phyloP scores from a whole-genome alignment of 2,797 vertebrate genomes.

The Dromococcyx pavoninus region DNA sequence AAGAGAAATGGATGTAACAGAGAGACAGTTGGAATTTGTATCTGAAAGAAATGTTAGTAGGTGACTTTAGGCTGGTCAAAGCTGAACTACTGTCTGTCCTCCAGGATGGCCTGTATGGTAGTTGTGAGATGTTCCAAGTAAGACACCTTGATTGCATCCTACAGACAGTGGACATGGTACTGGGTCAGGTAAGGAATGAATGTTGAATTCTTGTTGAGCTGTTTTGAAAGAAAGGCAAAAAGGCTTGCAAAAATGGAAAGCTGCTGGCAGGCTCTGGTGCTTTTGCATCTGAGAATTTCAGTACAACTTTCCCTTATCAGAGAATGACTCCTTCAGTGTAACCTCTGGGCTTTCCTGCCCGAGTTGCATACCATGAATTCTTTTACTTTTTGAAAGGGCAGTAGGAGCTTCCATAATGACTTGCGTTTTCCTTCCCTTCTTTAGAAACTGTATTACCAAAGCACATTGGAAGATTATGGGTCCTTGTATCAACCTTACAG shows the following conservation, averaged over 20 bases:
- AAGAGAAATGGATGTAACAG: not conserved
- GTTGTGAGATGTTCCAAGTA: not conserved
- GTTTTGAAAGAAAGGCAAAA: not conserved
- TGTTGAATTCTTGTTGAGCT: not conserved
- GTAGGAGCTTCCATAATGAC: not conserved
- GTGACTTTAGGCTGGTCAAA: not conserved
- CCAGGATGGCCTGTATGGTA: not conserved
- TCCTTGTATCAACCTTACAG: not conserved
- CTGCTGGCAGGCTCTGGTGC: not conserved
- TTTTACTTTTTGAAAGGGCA: not conserved
- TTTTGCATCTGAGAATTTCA: not conserved
- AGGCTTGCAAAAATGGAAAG: not conserved
- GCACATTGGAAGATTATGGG: not conserved
- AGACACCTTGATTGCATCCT: not conserved
- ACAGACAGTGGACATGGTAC: not conserved
- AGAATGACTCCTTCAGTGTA: not conserved
- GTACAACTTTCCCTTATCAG: not conserved
- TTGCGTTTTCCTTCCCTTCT: not conserved
- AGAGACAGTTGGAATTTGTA: not conserved
- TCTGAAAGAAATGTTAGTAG: not conserved
- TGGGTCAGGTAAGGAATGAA: constrained; percentile 41
- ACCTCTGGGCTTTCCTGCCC: not conserved
- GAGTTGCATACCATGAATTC: not conserved
- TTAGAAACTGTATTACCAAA: constrained; percentile 65
- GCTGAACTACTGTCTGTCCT: not conserved